These are phyloP conservation scores for Otolemur crassicaudatus DNA, from an alignment of 2,797 vertebrate genomes.

Conservation along the genomic window DNA sequence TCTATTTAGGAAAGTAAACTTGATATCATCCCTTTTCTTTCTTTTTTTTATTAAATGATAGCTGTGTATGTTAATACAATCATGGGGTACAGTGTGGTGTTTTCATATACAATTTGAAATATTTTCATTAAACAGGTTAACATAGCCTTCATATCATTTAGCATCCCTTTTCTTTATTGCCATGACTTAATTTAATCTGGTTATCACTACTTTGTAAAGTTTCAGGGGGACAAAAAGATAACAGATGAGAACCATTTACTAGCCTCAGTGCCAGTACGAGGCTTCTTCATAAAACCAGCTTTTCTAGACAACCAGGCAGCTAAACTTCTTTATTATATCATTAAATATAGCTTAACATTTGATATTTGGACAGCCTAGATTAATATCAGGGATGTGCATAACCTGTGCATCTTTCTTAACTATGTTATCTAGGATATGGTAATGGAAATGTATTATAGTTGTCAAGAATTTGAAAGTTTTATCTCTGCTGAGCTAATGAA, in stretches of 20 bases:
- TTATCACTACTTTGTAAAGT: slow-evolving; percentile 43
- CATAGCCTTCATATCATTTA: background rate
- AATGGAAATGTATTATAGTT: background rate
- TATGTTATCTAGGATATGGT: background rate
- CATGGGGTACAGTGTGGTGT: too few species aligned
- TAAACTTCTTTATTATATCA: slow-evolving; percentile 31
- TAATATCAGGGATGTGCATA: slow-evolving; percentile 43
- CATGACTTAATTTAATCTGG: slow-evolving; percentile 10
- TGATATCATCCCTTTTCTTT: slow-evolving; percentile 30
- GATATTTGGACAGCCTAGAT: slow-evolving; percentile 43
- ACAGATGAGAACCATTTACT: background rate
- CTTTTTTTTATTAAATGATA: too few species aligned
- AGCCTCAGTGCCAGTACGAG: background rate
- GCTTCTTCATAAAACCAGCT: background rate
- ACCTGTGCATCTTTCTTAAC: slow-evolving; percentile 37
- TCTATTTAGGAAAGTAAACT: background rate
- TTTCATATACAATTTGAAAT: too few species aligned
- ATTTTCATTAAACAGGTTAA: too few species aligned
- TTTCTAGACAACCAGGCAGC: slow-evolving; percentile 8
- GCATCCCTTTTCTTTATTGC: slow-evolving; percentile 24
- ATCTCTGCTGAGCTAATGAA: slow-evolving; percentile 45
- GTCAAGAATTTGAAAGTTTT: slow-evolving; percentile 1
- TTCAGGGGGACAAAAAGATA: slow-evolving; percentile 3
- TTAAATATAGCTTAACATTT: slow-evolving; percentile 45
- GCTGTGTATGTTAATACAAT: too few species aligned